Conservation (phyloP, 2,113 vertebrate genomes). For the Leucopsar rothschildi region DNA sequence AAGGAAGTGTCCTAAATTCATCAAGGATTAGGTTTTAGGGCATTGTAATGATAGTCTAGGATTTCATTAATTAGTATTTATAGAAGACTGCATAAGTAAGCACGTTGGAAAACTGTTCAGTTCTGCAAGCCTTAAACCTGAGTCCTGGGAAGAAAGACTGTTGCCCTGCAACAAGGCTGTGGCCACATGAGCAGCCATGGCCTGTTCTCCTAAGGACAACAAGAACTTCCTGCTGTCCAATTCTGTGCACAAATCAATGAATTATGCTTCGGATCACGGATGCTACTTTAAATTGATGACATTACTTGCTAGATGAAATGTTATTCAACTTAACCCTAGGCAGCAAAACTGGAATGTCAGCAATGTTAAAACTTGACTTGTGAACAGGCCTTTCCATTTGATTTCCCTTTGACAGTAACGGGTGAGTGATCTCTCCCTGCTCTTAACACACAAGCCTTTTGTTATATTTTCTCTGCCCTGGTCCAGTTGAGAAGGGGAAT, state of each 20-base stretch:
- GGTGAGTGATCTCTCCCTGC: background rate
- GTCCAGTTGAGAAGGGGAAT: background rate
- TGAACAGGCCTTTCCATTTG: background rate
- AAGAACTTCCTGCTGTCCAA: background rate
- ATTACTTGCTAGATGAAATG: background rate
- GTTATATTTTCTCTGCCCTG: background rate
- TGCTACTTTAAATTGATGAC: background rate
- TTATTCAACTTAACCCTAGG: background rate
- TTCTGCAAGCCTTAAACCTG: background rate
- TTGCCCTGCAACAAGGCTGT: rapidly evolving
- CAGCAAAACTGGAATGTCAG: background rate
- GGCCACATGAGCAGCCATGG: rapidly evolving
- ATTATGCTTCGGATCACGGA: rapidly evolving
- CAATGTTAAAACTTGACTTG: background rate
- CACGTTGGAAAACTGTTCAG: background rate
- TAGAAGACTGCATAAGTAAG: background rate
- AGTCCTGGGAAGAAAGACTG: background rate
- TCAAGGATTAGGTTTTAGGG: background rate
- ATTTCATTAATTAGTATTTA: background rate
- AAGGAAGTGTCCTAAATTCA: background rate
- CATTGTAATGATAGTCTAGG: background rate
- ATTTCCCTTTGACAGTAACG: background rate
- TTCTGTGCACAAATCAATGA: background rate
- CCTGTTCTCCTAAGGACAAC: background rate
- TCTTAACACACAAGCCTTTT: background rate